Evolutionary conservation across 2,888 invertebrate genomes (phyloP).

Genomic region (Julus scandinavius): DNA sequence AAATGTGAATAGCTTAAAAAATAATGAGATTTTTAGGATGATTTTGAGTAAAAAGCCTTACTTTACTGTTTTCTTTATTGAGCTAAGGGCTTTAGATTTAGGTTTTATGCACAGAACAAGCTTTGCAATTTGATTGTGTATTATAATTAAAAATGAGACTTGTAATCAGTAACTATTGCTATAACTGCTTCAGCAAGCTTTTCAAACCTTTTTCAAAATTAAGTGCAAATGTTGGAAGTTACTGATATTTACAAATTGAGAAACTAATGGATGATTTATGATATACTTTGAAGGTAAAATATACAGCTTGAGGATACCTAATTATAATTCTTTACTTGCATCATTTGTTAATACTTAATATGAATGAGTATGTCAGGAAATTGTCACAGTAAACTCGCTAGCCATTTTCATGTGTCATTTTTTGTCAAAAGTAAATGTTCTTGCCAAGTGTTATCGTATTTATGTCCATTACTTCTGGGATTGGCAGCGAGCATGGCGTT

Average conservation of each 20-base stretch:
- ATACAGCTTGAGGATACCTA: neutral
- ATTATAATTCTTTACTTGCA: neutral
- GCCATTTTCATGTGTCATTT: neutral
- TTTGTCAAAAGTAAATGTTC: neutral
- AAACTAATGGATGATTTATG: neutral
- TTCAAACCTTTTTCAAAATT: too few species aligned
- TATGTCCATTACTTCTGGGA: neutral
- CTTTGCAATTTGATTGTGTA: too few species aligned
- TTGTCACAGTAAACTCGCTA: neutral
- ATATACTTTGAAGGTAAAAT: neutral
- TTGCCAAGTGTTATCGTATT: neutral
- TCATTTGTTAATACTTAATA: neutral
- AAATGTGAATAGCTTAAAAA: too few species aligned
- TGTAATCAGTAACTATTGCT: too few species aligned
- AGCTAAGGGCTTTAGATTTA: neutral
- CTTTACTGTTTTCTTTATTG: too few species aligned
- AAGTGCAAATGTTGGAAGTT: neutral
- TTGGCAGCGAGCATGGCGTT: neutral
- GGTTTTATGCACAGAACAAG: neutral
- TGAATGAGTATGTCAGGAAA: neutral
- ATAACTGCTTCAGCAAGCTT: too few species aligned
- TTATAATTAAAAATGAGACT: too few species aligned
- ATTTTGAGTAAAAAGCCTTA: too few species aligned
- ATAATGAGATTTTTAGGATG: too few species aligned
- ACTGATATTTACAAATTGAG: neutral